Evolutionary conservation across 2,113 vertebrate species (phyloP), one percentile per base, ranked within the genome.

Genomic region (Ranitomeya variabilis): DNA sequence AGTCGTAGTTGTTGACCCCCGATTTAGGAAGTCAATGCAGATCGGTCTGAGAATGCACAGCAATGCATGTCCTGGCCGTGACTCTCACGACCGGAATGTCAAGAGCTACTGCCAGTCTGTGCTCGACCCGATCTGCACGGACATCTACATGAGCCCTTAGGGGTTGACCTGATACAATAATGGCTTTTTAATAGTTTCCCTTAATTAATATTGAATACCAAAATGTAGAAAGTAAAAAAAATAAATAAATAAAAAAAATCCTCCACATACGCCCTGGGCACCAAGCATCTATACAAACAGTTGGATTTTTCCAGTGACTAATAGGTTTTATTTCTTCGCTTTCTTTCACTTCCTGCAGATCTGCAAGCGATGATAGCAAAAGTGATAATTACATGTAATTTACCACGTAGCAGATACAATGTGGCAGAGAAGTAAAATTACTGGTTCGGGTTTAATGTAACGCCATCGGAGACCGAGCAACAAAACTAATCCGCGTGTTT

Each of bases 321-420:
- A 83, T 54, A 80, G 2, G 15, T 51, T 55, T 69, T 23, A 52
- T 83, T 23, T 23, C 45, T 51, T 26, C 8, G 21, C n/a, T 26
- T 84, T 64, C 45, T 84, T 71, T 71, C 67, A 71, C 2, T 54
- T 84, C 64, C 4, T 16, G 51, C 5, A 69, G 82, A 55, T 55
- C 64, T 69, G 64, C 23, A 11, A n/a, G 51, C 82, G 64, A 83
- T 87, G 23, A 89, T 26, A 89, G 13, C 0, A 90, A 81, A 55
- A 54, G 82, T 71, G 66, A 84, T 84, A 84, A 84, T 84, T 84
- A 84, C 45, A 84, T 84, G 66, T 84, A 23, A 84, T 84, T 84
- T 81, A 60, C 55, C 57, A 80, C 78, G 37, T 31, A 69, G 26
- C 82, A 54, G 45, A 67, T 84, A 54, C 82, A 84, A 9, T 71